Evolutionary conservation across 2,113 vertebrate genomes (phyloP), one percentile per base, ranked within the genome.

Genomic region (Sinocyclocheilus maitianheensis): DNA sequence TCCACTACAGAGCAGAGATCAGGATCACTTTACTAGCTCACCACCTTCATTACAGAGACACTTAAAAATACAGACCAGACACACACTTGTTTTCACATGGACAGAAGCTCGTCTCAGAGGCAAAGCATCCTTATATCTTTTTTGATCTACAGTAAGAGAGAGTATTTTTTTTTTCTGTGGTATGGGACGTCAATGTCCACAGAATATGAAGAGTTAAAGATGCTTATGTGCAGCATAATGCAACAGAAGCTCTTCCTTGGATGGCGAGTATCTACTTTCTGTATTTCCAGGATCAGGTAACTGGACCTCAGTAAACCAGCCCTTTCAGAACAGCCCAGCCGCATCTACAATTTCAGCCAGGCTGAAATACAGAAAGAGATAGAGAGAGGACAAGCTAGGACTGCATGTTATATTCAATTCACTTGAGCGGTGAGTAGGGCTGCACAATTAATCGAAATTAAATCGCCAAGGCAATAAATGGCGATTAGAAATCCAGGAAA

Each of bases 281-380:
- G 18, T 22, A 46, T 75, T 75, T 75, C 72, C 43, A 76, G 43
- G 43, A 76, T 76, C 72, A 48, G 22, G 72, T 76, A 76, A 76
- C 72, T 48, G 43, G 72, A 76, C 6, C 72, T 51, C 13, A 8
- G n/a, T 24, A 76, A 76, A 24, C 12, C n/a, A 26, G 43, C 72
- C 43, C 40, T 46, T 75, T 10, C 40, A 46, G n/a, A 46, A n/a
- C 18, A 22, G 71, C 4, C 12, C 10, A 46, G 40, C 20, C 0
- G 5, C 22, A 7, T 76, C 72, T 76, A 76, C 72, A 76, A 76
- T 76, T 48, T 26, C 72, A 76, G 13, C 3, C 11, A 24, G 43
- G 40, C 22, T 48, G 40, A 14, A 48, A 75, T 22, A n/a, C 18
- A 43, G 22, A 46, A 22, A 24, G 5, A 24, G 11, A 24, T 5